Evolutionary conservation across 1,140 invertebrate genomes (phyloP).

Genomic region (Eueides isabella): DNA sequence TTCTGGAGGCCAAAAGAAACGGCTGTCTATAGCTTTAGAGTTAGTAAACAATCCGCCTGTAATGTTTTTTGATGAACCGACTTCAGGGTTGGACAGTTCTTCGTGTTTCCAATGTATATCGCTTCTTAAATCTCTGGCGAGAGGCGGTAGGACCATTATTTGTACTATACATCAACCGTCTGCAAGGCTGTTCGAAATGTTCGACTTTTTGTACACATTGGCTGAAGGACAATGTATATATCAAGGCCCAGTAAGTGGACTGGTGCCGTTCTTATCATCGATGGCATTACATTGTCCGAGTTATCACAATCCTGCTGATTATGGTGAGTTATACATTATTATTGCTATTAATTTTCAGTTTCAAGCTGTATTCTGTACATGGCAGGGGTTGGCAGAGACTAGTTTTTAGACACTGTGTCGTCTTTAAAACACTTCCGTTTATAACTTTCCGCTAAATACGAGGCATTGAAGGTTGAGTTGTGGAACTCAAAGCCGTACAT

Average conservation of each 20-base stretch:
- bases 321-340: conserved; percentile 83
- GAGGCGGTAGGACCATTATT: conserved; percentile 94
- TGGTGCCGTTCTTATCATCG: conserved; percentile 93
- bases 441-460: too few species aligned
- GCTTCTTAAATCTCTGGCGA: conserved; percentile 89
- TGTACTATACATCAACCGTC: conserved; percentile 99
- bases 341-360: not conserved
- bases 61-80: conserved; percentile 99
- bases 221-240: conserved; percentile 97
- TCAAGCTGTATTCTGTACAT: too few species aligned
- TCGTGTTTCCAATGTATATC: conserved; percentile 96
- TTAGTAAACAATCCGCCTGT: conserved; percentile 96
- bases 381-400: too few species aligned
- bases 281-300: conserved; percentile 94
- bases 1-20: conserved; percentile 96
- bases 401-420: too few species aligned
- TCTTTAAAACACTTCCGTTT: too few species aligned
- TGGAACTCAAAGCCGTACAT: too few species aligned
- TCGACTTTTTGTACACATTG: conserved; percentile 95
- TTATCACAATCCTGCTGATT: conserved; percentile 98
- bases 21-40: conserved; percentile 94
- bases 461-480: too few species aligned
- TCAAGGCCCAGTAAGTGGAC: conserved; percentile 89
- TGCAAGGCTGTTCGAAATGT: conserved; percentile 97
- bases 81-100: conserved; percentile 96